Evolutionary conservation across 37 sponge, comb jelly and placozoan genomes (phyloP).

Genomic region (Chondrilla cf. caribensis): DNA sequence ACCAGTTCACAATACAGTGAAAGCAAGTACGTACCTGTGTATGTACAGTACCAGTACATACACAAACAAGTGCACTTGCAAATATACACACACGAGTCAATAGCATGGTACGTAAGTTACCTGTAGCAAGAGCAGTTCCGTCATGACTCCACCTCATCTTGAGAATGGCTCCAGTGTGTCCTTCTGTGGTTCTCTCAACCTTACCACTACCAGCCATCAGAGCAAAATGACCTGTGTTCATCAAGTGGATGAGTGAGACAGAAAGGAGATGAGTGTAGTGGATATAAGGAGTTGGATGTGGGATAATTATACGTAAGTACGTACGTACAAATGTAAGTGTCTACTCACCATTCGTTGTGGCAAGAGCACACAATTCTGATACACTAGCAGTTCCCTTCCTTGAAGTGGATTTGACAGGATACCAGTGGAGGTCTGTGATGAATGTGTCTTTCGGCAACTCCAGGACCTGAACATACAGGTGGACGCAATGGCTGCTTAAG

Average conservation of each 20-base stretch:
- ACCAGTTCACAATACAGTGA: too few relatives aligned
- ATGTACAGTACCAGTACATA: too few relatives aligned
- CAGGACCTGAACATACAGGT: constrained; percentile 35
- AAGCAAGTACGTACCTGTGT: too few relatives aligned
- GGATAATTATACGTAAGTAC: neutral
- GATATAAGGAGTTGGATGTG: neutral
- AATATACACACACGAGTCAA: too few relatives aligned
- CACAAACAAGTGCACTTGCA: too few relatives aligned
- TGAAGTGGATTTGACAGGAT: constrained; percentile 28
- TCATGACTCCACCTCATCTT: constrained; percentile 80
- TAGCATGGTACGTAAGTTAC: too few relatives aligned
- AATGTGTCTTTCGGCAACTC: constrained; percentile 65
- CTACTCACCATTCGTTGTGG: constrained; percentile 72
- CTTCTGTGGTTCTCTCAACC: constrained; percentile 90
- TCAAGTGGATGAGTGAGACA: neutral
- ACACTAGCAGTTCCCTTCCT: neutral
- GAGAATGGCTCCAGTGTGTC: constrained; percentile 94
- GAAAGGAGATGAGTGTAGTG: neutral
- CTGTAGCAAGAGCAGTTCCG: constrained; percentile 82
- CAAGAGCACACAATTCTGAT: constrained; percentile 73
- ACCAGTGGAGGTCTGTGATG: constrained; percentile 80
- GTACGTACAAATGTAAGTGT: neutral
- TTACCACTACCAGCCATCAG: constrained; percentile 78
- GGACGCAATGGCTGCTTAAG: neutral
- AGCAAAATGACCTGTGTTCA: constrained; percentile 64